A percentile compares a stretch with the other conserved stretches of the same genome.
Evolutionary conservation across 1,140 invertebrate species (phyloP).

Genomic region (Heliconius hewitsoni): DNA sequence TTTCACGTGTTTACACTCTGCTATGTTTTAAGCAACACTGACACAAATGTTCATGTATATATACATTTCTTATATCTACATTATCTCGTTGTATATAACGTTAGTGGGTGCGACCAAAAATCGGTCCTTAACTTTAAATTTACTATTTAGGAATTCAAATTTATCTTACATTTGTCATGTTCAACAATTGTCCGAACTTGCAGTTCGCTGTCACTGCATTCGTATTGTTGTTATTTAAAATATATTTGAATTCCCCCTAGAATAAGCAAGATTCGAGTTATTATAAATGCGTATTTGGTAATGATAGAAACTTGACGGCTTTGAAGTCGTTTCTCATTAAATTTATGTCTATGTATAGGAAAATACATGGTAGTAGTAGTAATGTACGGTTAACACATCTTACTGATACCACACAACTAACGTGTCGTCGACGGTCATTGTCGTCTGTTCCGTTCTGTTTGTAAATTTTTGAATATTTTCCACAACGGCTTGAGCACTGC

Average conservation of each 20-base stretch:
- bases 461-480: constrained; percentile 20
- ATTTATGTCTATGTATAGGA: background rate
- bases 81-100: background rate
- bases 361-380: constrained; percentile 1
- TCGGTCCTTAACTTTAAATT: background rate
- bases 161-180: background rate
- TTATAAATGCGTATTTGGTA: background rate
- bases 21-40: background rate
- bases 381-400: background rate
- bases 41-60: background rate
- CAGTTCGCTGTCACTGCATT: background rate
- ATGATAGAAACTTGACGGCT: background rate
- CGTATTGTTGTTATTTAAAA: constrained; percentile 1
- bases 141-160: constrained; percentile 7
- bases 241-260: background rate
- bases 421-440: too few relatives aligned
- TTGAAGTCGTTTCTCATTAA: background rate
- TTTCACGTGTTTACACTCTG: background rate
- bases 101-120: background rate
- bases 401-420: background rate
- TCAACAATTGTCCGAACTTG: background rate
- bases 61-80: background rate
- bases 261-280: background rate
- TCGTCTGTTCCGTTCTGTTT: background rate
- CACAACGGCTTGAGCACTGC: constrained; percentile 54